Conservation (phyloP, 2,888 invertebrate species). For the Lymantria dispar region DNA sequence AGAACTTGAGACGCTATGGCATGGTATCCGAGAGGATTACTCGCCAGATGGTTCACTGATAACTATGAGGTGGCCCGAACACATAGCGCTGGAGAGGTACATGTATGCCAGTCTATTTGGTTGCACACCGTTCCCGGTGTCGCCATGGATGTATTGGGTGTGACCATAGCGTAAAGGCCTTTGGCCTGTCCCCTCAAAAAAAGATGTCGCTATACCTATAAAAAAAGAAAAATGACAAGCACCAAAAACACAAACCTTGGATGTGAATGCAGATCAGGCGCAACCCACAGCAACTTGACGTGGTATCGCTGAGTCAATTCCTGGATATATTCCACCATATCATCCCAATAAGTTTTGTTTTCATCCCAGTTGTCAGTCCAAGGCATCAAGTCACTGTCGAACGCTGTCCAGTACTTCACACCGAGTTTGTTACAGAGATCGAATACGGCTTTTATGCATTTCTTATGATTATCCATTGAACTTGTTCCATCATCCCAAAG, state of each 20-base stretch:
- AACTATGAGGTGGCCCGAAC: too few relatives aligned
- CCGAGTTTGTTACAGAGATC: conserved; percentile 85
- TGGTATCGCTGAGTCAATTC: conserved; percentile 81
- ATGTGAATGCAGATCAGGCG: conserved; percentile 84
- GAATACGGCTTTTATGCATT: conserved; percentile 82
- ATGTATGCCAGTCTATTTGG: too few relatives aligned
- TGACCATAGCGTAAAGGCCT: too few relatives aligned
- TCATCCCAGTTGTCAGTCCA: conserved; percentile 80
- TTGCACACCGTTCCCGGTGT: too few relatives aligned
- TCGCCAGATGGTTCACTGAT: too few relatives aligned
- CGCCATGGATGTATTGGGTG: too few relatives aligned
- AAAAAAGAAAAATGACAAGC: too few relatives aligned
- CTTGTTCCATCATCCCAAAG: conserved; percentile 83
- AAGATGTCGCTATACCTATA: too few relatives aligned
- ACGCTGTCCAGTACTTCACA: conserved; percentile 84
- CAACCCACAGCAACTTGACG: conserved; percentile 84
- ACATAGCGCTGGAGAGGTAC: too few relatives aligned
- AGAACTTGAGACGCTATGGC: too few relatives aligned
- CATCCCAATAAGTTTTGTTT: conserved; percentile 79
- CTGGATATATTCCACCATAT: conserved; percentile 78
- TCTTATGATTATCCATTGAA: conserved; percentile 81
- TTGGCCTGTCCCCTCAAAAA: too few relatives aligned
- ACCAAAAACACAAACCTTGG: conserved; percentile 60
- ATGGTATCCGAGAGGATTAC: too few relatives aligned
- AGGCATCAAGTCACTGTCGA: conserved; percentile 84